Base-by-base conservation (phyloP, 1,140 invertebrate species). In the Eubasilissa regina region DNA sequence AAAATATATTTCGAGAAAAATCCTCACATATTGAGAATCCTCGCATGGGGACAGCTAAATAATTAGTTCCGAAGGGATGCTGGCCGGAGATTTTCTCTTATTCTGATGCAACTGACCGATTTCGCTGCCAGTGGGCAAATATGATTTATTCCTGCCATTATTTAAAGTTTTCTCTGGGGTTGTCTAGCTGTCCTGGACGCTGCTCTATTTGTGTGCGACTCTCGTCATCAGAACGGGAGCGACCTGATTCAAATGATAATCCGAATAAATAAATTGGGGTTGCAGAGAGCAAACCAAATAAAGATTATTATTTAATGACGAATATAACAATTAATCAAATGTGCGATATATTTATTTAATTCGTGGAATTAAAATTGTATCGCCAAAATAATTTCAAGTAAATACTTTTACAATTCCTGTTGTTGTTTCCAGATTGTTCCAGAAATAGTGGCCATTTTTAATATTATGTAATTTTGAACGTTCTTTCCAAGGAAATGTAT, bases 31-130 rank as follows among this genome's bases (percentile, higher is more conserved):
- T n/a, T n/a, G n/a, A n/a, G n/a, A n/a, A n/a, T n/a, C n/a, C n/a
- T n/a, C n/a, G n/a, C n/a, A n/a, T n/a, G n/a, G n/a, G n/a, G n/a
- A n/a, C n/a, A n/a, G n/a, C n/a, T n/a, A n/a, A n/a, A n/a, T n/a
- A n/a, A 70, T 70, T 70, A 70, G 66, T 45, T 17, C 19, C 4
- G 17, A 70, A 45, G 66, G 66, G 66, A 70, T 11, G 15, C 66
- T 19, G 66, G 66, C 44, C 25, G 56, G 45, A 0, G 45, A 70
- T 51, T 70, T 47, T 15, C 13, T 48, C 66, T 19, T 21, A 51
- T 21, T 51, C 66, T 51, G 25, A 15, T 45, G 15, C 66, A 19
- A 70, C 66, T 70, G 66, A 70, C 66, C 66, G 44, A 48, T 70
- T 44, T 70, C 17, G 66, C 45, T 7, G n/a, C n/a, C n/a, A n/a